These are phyloP conservation scores for Axis porcinus DNA, from an alignment of 2,113 vertebrate genomes.

Conservation along the genomic window DNA sequence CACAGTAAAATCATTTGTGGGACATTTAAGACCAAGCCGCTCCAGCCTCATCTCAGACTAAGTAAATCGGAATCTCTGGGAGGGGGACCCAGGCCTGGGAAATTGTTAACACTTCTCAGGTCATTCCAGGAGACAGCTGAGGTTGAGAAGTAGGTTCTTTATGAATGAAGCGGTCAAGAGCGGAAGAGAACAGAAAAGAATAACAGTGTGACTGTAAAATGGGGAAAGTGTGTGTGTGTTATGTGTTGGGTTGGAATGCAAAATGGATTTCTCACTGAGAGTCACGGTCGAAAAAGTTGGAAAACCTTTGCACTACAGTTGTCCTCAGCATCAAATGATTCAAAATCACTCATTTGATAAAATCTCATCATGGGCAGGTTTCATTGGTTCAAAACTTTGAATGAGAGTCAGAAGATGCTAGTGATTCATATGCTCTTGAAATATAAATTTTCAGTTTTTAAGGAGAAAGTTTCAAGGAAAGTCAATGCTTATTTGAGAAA, in stretches of 20 bases:
- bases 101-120: not conserved
- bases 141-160: not conserved
- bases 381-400: not conserved
- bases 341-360: not conserved
- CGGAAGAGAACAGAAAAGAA: not conserved
- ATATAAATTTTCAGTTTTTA: not conserved
- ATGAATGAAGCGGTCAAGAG: not conserved
- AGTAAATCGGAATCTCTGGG: not conserved
- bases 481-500: not conserved
- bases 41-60: not conserved
- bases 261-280: not conserved
- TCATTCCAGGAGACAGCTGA: not conserved
- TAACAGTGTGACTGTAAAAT: not conserved
- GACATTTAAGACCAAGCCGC: not conserved
- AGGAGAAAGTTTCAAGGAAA: not conserved
- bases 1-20: not conserved
- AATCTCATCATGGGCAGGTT: not conserved
- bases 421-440: not conserved
- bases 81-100: not conserved
- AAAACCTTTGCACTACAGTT: not conserved
- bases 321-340: conserved; percentile 14
- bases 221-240: not conserved
- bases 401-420: not conserved
- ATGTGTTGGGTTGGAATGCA: not conserved
- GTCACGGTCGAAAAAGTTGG: not conserved